Evolutionary conservation across 2,888 invertebrate species (phyloP).

Genomic region (Pasiphila rectangulata): DNA sequence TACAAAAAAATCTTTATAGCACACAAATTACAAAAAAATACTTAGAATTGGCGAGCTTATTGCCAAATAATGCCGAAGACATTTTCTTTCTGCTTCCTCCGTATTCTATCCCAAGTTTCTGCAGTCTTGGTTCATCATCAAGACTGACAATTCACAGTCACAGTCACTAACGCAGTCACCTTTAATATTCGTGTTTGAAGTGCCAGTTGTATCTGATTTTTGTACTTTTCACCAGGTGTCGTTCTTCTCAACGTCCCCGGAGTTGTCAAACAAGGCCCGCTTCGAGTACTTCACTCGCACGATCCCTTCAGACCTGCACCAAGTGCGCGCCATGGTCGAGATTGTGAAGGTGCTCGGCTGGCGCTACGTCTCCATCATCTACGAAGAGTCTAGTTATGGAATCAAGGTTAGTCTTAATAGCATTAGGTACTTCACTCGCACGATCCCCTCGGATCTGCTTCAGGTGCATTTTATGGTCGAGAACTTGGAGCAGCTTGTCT

Average conservation of each 20-base stretch:
- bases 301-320: constrained; percentile 96
- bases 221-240: constrained; percentile 85
- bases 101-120: too few relatives aligned
- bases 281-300: constrained; percentile 97
- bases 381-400: constrained; percentile 97
- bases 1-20: too few relatives aligned
- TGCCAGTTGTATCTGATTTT: neutral
- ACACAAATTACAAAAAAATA: too few relatives aligned
- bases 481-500: constrained; percentile 90
- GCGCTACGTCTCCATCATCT: constrained; percentile 97
- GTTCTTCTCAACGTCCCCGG: constrained; percentile 96
- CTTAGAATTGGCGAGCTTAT: too few relatives aligned
- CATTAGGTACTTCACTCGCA: constrained; percentile 80
- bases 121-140: too few relatives aligned
- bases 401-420: constrained; percentile 86
- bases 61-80: too few relatives aligned
- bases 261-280: constrained; percentile 95
- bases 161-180: neutral
- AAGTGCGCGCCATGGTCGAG: constrained; percentile 97
- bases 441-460: constrained; percentile 96
- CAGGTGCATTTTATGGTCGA: constrained; percentile 98
- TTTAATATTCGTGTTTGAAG: too few relatives aligned
- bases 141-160: too few relatives aligned
- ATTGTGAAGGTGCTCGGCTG: constrained; percentile 92
- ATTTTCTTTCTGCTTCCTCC: too few relatives aligned